Base-by-base conservation (phyloP, 2,113 vertebrate genomes). In the Ramphastos sulfuratus region DNA sequence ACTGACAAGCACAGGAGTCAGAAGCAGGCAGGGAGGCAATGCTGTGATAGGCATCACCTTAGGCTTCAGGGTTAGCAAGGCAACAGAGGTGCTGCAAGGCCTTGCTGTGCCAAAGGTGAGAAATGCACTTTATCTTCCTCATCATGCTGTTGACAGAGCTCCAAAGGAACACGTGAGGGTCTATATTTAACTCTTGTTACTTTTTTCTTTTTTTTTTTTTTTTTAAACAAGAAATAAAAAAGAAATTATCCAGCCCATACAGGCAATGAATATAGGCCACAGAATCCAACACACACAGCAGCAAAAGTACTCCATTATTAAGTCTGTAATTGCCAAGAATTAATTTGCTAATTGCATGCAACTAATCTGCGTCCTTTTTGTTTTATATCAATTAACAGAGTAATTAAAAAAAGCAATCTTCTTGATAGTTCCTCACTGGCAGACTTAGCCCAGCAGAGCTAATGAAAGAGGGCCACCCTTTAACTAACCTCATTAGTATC, bases 361-460 rank as follows among this genome's bases (percentile, higher is more conserved):
- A 98, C 98, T 98, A 98, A 98, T 98, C 97, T 97, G 97, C 87
- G 75, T 97, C 98, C 98, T 98, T 98, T 99, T 98, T 98, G 98
- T 98, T 98, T 98, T 98, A 98, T 98, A 98, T 98, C 98, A 99
- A 98, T 99, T 99, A 99, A 98, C 98, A 98, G 97, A 98, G 98
- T 98, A 98, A 99, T 99, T 99, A 98, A 98, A 98, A 98, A 98
- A 97, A 96, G 96, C 96, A 96, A 95, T 97, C 96, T 97, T 95
- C 92, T 87, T 87, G 90, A 92, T 92, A 63, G 83, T 95, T 94
- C 95, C 95, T 97, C 93, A 93, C 95, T 90, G 96, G 96, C 96
- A 96, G 96, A 95, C 94, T 85, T 80, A 77, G 95, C 94, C 92
- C 79, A 84, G 93, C 92, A 87, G 89, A 94, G 96, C 94, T 96